phyloP scores from a whole-genome alignment of 1,140 invertebrate genomes.

The Gonioctena quinquepunctata region DNA sequence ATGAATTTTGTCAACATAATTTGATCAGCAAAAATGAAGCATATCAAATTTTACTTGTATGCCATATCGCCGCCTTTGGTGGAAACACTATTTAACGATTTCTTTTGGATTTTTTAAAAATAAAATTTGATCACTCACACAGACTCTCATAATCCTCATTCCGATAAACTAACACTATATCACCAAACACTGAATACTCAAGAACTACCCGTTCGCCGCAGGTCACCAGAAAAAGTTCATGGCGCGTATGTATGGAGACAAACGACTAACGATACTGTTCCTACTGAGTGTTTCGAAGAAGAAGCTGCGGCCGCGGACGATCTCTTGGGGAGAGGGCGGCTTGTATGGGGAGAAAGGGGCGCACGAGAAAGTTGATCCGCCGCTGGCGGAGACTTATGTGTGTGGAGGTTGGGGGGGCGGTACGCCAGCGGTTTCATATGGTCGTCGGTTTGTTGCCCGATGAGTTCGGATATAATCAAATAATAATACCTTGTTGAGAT shows the following conservation, averaged over 20 bases:
- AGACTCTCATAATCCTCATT: slow-evolving; percentile 4
- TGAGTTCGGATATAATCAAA: too few species aligned
- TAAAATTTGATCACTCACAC: neutral
- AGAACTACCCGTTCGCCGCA: neutral
- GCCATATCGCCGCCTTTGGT: too few species aligned
- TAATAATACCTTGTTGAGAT: too few species aligned
- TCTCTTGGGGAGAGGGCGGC: slow-evolving; percentile 22
- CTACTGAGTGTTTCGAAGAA: slow-evolving; percentile 15
- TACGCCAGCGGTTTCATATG: neutral
- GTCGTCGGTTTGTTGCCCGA: too few species aligned
- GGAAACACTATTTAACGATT: too few species aligned
- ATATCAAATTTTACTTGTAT: too few species aligned
- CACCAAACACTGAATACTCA: slow-evolving; percentile 9
- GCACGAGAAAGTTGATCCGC: slow-evolving; percentile 39
- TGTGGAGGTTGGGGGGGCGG: neutral
- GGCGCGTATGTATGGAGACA: slow-evolving; percentile 18
- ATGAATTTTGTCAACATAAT: too few species aligned
- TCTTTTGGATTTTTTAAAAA: too few species aligned
- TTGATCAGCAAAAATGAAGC: too few species aligned
- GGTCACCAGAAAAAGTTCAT: slow-evolving; percentile 24
- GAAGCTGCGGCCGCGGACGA: slow-evolving; percentile 9
- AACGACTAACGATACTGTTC: too few species aligned
- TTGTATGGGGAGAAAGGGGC: slow-evolving; percentile 38
- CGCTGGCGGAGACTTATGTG: slow-evolving; percentile 19
- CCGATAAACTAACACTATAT: neutral